phyloP scores from a whole-genome alignment of 2,888 invertebrate species.

The Prosopocoilus inquinatus region DNA sequence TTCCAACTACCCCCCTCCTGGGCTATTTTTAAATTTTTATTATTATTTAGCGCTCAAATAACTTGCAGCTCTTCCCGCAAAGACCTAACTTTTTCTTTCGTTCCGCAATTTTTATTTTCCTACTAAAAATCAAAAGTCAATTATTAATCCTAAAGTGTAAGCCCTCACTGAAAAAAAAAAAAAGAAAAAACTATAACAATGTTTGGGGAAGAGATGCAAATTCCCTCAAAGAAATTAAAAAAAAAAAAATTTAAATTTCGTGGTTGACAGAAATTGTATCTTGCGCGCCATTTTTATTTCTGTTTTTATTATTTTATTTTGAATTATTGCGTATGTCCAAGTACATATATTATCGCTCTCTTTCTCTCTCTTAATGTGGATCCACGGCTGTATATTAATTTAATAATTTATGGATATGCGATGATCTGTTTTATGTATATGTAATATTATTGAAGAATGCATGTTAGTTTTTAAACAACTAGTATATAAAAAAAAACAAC shows the following conservation, averaged over 20 bases:
- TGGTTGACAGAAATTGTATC: constrained; percentile 14
- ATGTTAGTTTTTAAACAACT: constrained; percentile 43
- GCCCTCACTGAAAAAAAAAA: background rate
- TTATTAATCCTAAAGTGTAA: background rate
- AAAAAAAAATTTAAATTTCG: background rate
- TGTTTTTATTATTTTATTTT: too few relatives aligned
- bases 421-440: constrained; percentile 41
- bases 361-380: constrained; percentile 27
- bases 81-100: background rate
- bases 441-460: constrained; percentile 43
- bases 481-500: too few relatives aligned
- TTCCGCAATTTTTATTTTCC: background rate
- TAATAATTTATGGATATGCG: constrained; percentile 46
- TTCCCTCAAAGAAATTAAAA: too few relatives aligned
- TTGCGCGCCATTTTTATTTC: too few relatives aligned
- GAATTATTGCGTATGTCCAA: constrained; percentile 19
- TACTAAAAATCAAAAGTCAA: background rate
- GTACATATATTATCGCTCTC: constrained; percentile 33
- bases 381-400: constrained; percentile 47
- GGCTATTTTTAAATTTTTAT: too few relatives aligned
- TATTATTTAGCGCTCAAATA: too few relatives aligned
- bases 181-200: background rate
- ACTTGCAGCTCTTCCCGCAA: too few relatives aligned
- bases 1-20: too few relatives aligned
- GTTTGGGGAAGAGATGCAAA: background rate